Conservation (phyloP, 2,888 invertebrate species). For the Eudasyphora cyanicolor region DNA sequence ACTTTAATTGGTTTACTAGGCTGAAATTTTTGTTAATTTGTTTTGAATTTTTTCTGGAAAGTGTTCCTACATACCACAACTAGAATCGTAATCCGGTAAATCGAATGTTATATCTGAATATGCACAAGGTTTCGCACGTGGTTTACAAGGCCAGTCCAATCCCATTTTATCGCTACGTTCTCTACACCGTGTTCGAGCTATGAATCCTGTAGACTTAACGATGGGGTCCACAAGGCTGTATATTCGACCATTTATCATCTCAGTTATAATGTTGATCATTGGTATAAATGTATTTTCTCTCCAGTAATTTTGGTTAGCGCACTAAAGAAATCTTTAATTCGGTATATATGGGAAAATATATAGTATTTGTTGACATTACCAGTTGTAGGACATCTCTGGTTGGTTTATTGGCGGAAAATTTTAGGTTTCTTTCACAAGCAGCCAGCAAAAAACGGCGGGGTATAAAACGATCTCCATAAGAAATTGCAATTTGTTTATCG, state of each 20-base stretch:
- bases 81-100: conserved; percentile 72
- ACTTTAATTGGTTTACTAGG: no score
- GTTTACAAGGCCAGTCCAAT: conserved; percentile 77
- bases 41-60: no score
- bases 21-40: no score
- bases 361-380: conserved; percentile 70
- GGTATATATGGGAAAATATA: neutral
- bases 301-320: conserved; percentile 37
- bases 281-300: conserved; percentile 48
- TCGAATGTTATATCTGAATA: conserved; percentile 76
- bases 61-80: conserved; percentile 67
- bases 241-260: conserved; percentile 39
- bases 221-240: conserved; percentile 39
- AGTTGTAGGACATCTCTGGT: conserved; percentile 71
- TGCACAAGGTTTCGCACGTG: conserved; percentile 73
- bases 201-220: conserved; percentile 3
- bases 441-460: conserved; percentile 73
- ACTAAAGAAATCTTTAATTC: conserved; percentile 6
- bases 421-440: conserved; percentile 69
- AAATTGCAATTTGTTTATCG: conserved; percentile 32
- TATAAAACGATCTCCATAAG: conserved; percentile 77
- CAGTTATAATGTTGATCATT: conserved; percentile 44
- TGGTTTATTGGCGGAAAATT: conserved; percentile 62
- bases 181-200: neutral
- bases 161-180: conserved; percentile 2